These are phyloP conservation scores for Nannospalax galili DNA, from an alignment of 2,113 vertebrate species.

Conservation along the genomic window DNA sequence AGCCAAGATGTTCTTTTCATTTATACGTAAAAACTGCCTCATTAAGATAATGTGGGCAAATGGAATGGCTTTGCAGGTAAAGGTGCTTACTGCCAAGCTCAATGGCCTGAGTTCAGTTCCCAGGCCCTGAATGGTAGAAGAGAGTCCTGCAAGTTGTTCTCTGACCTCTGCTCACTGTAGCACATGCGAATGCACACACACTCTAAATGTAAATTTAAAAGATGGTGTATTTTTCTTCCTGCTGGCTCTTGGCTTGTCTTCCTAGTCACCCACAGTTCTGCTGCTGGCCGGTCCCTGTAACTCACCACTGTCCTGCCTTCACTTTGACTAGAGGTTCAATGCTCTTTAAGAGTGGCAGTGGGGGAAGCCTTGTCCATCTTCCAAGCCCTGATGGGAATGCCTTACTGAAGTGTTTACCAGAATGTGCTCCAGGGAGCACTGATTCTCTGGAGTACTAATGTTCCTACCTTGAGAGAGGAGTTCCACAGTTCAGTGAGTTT, in stretches of 20 bases:
- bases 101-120: background rate
- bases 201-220: no score
- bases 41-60: background rate
- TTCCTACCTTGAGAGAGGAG: slow-evolving; percentile 53
- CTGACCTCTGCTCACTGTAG: no score
- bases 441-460: slow-evolving; percentile 14
- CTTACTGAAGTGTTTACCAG: background rate
- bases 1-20: background rate
- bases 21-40: background rate
- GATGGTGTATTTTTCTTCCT: background rate
- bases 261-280: no score
- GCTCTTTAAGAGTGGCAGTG: background rate
- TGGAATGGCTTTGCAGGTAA: background rate
- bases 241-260: background rate
- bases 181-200: no score
- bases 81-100: background rate
- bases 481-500: slow-evolving; percentile 37
- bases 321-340: no score
- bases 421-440: slow-evolving; percentile 25
- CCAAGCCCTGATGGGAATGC: background rate
- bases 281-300: no score
- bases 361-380: background rate
- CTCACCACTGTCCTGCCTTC: no score
- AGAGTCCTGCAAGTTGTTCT: background rate
- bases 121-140: background rate